Evolutionary conservation across 2,888 invertebrate genomes (phyloP), one percentile per base, ranked within the genome.

Genomic region (Punctoribates punctum): DNA sequence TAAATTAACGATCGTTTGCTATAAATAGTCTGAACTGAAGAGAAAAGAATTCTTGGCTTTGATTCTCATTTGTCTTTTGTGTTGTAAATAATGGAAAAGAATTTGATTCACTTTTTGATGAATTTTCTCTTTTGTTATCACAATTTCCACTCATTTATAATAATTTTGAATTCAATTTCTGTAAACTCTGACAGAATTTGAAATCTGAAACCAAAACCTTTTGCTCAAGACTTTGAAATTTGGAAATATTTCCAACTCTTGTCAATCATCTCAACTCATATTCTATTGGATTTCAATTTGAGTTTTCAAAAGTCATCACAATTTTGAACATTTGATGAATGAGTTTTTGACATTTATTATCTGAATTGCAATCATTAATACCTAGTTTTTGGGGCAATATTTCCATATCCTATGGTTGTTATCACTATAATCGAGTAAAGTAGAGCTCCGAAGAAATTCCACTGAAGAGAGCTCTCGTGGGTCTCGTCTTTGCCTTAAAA

Each of bases 371-470:
- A 3, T 60, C 20, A 60, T 65, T 2, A 29, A 65, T 65, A 65
- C 65, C 27, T 65, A 0, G 96, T 96, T 86, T 94, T 95, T 0
- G 96, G 95, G 0, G 95, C 91, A 78, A 96, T 94, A 84, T 96
- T 94, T 13, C 96, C 96, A 84, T 96, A 96, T 57, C 95, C 96
- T 80, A 96, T 96, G 51, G 96, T 96, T 75, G 96, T 96, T 84
- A 96, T 96, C 80, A 95, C 94, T 81, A 96, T 94, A 83, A 96
- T 95, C 81, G 94, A 94, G 86, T 95, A 96, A 85, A 96, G 93
- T 25, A 96, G 87, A 0, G 95, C 92, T 17, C 95, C 95, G 29
- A 83, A 82, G 78, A 83, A 83, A 0, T 83, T 82, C 84, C 84
- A 84, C 90, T 90, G 84, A 90, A 91, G 92, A 92, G 93, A 94